Percentiles rank a stretch among this genome's conserved stretches.
Conservation (phyloP, 1,140 invertebrate species). For the Brachionus calyciflorus region DNA sequence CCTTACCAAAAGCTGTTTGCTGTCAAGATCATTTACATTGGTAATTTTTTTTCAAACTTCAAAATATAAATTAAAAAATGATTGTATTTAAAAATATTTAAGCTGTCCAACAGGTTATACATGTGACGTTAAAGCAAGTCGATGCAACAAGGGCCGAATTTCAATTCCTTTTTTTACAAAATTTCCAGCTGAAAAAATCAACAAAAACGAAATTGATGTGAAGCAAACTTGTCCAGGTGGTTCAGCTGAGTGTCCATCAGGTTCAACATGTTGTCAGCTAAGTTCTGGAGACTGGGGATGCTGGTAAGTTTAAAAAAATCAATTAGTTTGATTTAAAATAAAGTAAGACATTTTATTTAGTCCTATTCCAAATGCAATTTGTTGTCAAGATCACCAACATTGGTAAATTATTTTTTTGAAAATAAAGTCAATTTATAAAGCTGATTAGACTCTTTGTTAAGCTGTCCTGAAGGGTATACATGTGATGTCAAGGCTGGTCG, state of each 20-base stretch:
- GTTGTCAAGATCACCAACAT: slow-evolving; percentile 29
- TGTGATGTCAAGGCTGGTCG: slow-evolving; percentile 2
- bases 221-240: slow-evolving; percentile 50
- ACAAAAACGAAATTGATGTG: no score
- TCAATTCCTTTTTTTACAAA: slow-evolving; percentile 40
- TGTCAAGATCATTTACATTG: slow-evolving; percentile 54
- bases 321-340: not conserved
- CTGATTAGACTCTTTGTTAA: not conserved
- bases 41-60: not conserved
- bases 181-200: not conserved
- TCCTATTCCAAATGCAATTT: slow-evolving; percentile 5
- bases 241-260: slow-evolving; percentile 54
- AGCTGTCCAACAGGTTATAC: slow-evolving; percentile 52
- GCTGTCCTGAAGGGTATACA: slow-evolving; percentile 40
- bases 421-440: not conserved
- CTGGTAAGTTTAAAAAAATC: not conserved
- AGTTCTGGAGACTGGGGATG: slow-evolving; percentile 56
- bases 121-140: slow-evolving; percentile 50
- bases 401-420: not conserved
- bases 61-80: not conserved
- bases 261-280: slow-evolving; percentile 58
- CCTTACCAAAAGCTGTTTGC: slow-evolving; percentile 50
- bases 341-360: not conserved
- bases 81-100: not conserved
- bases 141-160: slow-evolving; percentile 48